phyloP scores from a whole-genome alignment of 1,140 invertebrate genomes.

The Bombus consobrinus region DNA sequence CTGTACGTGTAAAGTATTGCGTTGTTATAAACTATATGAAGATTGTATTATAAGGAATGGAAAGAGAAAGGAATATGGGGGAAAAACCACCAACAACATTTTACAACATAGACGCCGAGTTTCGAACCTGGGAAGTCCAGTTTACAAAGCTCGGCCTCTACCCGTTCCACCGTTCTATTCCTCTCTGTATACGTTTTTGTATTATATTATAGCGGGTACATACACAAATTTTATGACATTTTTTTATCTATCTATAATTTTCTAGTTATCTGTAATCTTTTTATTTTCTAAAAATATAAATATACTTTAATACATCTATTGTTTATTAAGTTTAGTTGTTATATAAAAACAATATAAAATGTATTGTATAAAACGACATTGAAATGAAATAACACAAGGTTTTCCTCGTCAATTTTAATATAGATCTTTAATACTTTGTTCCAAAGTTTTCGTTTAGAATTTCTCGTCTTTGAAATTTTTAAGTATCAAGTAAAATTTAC shows the following conservation, averaged over 20 bases:
- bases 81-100: too few relatives aligned
- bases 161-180: background rate
- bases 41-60: too few relatives aligned
- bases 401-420: background rate
- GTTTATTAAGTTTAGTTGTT: too few relatives aligned
- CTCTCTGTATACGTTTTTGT: fast-evolving
- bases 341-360: background rate
- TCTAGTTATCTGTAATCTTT: too few relatives aligned
- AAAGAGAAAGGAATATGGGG: background rate
- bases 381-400: background rate
- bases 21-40: background rate
- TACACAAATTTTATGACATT: background rate
- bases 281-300: too few relatives aligned
- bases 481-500: background rate
- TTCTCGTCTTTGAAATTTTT: background rate
- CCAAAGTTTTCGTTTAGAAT: too few relatives aligned
- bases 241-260: too few relatives aligned
- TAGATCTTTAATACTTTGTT: background rate
- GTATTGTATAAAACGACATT: too few relatives aligned
- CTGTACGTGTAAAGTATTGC: background rate
- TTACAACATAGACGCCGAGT: background rate
- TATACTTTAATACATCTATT: too few relatives aligned
- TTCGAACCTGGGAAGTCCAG: background rate
- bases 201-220: fast-evolving
- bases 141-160: background rate